Evolutionary conservation across 2,888 invertebrate genomes (phyloP), one percentile per base, ranked within the genome.

Genomic region (Lasioglossum morio): DNA sequence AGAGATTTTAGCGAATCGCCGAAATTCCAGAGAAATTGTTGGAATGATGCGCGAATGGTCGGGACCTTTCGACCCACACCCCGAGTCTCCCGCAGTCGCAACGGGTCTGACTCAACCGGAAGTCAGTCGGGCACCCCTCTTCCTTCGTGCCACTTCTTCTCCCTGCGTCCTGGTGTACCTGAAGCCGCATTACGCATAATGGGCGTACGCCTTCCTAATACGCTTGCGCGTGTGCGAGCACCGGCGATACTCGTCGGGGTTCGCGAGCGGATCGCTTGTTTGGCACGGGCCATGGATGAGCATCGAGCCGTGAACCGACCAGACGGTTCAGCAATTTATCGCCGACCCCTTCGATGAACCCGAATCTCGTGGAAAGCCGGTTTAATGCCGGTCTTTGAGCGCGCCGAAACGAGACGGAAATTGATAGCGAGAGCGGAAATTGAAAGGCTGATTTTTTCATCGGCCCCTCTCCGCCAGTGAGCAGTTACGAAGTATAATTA

Each of bases 71-170:
- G 86, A 87, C 90, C 90, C 87, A 90, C 90, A 90, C 86, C 91
- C 91, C 74, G 73, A 70, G 77, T 79, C 86, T 87, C 85, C 82
- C 80, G 88, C 83, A 81, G 87, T 88, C 84, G 90, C 87, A 83
- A 85, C 87, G 89, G 75, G 91, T 93, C 91, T 93, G 94, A 94
- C 92, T 94, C 94, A 94, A 80, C 94, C 94, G 94, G 94, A 94
- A 94, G 94, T 93, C 88, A 85, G 84, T 86, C 89, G 91, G 92
- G 92, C 93, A 93, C 93, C 93, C 93, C 87, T 90, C 89, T 91
- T 91, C 89, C 86, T 88, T 86, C 89, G 74, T 82, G 80, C 88
- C 88, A 81, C 89, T 87, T 89, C 91, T 90, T 87, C 88, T 70
- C 86, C 86, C 88, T 85, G 82, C 82, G 76, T 85, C 88, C 57